These are phyloP conservation scores for Aegithalos caudatus DNA, from an alignment of 2,113 vertebrate genomes.

Conservation along the genomic window DNA sequence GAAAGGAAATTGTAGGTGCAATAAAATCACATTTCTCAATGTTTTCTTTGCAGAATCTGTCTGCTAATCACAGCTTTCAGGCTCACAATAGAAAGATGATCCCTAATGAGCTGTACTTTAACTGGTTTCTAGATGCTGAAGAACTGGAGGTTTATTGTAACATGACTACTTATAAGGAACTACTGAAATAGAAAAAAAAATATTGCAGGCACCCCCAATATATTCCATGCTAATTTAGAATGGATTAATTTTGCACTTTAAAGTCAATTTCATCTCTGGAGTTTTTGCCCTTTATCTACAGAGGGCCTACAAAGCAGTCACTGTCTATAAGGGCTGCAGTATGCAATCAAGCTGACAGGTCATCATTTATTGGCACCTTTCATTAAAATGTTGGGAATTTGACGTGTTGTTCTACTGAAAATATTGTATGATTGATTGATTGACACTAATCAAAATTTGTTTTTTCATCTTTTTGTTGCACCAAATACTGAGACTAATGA, in stretches of 20 bases:
- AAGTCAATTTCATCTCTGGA: neutral
- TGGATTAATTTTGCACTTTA: slow-evolving; percentile 10
- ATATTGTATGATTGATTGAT: neutral
- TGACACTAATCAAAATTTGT: neutral
- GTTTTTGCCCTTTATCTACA: neutral
- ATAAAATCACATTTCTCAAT: neutral
- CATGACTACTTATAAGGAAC: neutral
- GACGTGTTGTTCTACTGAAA: neutral
- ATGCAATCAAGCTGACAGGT: slow-evolving; percentile 2
- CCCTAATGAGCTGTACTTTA: neutral
- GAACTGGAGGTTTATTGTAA: neutral
- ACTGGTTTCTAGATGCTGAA: neutral
- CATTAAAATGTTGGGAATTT: slow-evolving; percentile 10
- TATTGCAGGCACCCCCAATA: neutral
- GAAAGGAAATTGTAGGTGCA: neutral
- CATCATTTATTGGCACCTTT: slow-evolving; percentile 31
- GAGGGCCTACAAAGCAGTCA: neutral
- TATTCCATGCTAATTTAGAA: neutral
- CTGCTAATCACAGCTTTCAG: neutral
- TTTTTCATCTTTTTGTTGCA: neutral
- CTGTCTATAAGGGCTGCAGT: neutral
- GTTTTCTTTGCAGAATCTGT: neutral
- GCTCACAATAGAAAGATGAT: neutral
- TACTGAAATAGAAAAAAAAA: neutral
- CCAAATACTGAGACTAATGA: neutral